phyloP scores from a whole-genome alignment of 1,140 invertebrate genomes.

The Cotesia glomerata region DNA sequence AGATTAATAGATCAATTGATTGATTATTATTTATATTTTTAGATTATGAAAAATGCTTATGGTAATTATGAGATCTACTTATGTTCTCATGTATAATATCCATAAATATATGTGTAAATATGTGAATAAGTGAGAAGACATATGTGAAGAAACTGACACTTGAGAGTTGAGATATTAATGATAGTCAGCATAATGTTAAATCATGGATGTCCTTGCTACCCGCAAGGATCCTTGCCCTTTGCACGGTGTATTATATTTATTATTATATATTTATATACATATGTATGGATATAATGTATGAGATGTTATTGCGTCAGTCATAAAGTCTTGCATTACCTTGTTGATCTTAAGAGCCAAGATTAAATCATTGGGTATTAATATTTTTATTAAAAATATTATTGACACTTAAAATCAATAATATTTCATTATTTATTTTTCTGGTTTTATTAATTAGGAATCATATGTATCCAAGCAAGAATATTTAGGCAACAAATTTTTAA shows the following conservation, averaged over 20 bases:
- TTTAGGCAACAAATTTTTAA: too few relatives aligned
- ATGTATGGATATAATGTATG: not conserved
- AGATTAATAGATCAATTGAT: not conserved
- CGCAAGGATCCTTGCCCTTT: slow-evolving; percentile 34
- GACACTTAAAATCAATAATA: too few relatives aligned
- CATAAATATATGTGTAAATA: not conserved
- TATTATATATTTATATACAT: not conserved
- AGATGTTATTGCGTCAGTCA: slow-evolving; percentile 11
- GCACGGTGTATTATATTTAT: slow-evolving; percentile 7
- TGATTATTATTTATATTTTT: not conserved
- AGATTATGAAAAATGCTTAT: too few relatives aligned
- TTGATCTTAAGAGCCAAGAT: not conserved
- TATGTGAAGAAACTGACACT: slow-evolving; percentile 4
- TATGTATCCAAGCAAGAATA: too few relatives aligned
- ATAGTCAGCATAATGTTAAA: not conserved
- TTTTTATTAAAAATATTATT: not conserved
- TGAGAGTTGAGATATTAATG: slow-evolving; percentile 7
- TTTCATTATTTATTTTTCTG: too few relatives aligned
- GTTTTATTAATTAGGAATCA: too few relatives aligned
- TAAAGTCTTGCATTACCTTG: not conserved
- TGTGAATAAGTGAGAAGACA: not conserved
- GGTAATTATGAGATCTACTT: too few relatives aligned
- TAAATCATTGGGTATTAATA: not conserved
- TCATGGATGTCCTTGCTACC: slow-evolving; percentile 31
- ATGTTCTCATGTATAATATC: not conserved